Percentiles rank a stretch among this genome's conserved stretches.
These are phyloP conservation scores for Mythimna albipuncta DNA, from an alignment of 2,888 invertebrate species.

Conservation along the genomic window DNA sequence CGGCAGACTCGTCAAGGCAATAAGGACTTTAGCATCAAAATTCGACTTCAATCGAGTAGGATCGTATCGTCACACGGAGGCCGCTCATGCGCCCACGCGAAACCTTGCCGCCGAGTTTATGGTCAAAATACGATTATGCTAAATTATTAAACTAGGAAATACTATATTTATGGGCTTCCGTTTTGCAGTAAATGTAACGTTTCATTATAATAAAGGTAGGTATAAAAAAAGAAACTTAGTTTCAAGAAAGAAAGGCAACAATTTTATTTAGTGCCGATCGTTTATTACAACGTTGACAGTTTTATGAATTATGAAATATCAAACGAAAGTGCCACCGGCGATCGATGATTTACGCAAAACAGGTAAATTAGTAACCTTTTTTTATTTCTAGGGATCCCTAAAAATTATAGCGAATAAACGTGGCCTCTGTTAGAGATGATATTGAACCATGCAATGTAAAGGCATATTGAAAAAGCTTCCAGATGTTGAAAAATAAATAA, in stretches of 20 bases:
- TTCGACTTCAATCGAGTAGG: background rate
- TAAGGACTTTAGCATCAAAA: conserved; percentile 6
- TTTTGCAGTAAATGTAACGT: conserved; percentile 19
- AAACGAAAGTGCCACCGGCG: background rate
- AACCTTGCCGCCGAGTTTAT: conserved; percentile 66
- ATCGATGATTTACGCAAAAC: background rate
- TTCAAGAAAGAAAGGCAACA: conserved; percentile 8
- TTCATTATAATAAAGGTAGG: background rate
- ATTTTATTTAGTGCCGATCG: conserved; percentile 4
- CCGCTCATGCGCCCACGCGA: conserved; percentile 68
- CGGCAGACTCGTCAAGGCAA: background rate
- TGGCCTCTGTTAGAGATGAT: background rate
- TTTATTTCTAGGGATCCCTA: conserved; percentile 1
- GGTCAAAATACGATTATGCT: conserved; percentile 59
- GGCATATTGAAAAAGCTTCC: too few species aligned
- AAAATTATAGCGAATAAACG: background rate
- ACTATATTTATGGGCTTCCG: conserved; percentile 49
- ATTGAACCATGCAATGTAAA: background rate
- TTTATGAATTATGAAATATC: conserved; percentile 13
- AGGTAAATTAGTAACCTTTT: background rate
- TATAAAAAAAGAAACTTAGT: conserved; percentile 4
- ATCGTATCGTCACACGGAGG: conserved; percentile 30
- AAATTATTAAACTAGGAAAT: conserved; percentile 57
- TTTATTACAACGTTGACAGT: conserved; percentile 45
- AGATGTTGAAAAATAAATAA: too few species aligned